A percentile compares a stretch with the other conserved stretches of the same genome.
phyloP scores from a whole-genome alignment of 2,797 vertebrate genomes.

The Babyrousa celebensis region DNA sequence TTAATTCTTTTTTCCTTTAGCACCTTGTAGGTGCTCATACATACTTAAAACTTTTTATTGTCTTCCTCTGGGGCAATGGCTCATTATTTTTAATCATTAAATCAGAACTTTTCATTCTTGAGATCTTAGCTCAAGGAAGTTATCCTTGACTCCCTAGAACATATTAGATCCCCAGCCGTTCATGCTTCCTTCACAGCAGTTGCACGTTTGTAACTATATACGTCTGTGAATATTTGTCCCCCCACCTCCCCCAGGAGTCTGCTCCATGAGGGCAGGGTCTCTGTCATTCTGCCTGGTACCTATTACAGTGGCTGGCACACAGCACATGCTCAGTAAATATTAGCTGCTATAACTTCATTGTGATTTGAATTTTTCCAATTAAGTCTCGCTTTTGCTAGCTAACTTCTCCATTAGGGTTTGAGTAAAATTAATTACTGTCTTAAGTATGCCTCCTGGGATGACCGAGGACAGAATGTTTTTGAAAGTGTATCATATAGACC shows the following conservation, averaged over 20 bases:
- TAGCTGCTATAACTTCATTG: neutral
- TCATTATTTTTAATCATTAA: constrained; percentile 60
- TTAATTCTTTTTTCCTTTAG: constrained; percentile 38
- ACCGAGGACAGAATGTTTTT: neutral
- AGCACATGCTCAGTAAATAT: neutral
- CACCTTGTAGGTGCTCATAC: constrained; percentile 5
- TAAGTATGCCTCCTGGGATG: neutral
- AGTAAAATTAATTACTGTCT: neutral
- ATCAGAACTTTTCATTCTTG: constrained; percentile 5
- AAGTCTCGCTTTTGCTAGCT: neutral
- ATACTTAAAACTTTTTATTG: neutral
- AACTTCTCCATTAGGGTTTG: neutral
- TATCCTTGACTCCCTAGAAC: neutral
- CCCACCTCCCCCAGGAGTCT: fast-evolving
- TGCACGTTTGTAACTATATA: fast-evolving
- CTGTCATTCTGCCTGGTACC: fast-evolving
- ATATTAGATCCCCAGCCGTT: neutral
- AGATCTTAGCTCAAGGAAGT: neutral
- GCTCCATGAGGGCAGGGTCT: neutral
- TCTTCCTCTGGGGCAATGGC: neutral
- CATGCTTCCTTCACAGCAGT: neutral
- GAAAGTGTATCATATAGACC: neutral
- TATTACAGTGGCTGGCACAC: neutral
- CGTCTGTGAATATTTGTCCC: neutral
- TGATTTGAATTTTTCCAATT: neutral